Conservation (phyloP, 2,797 vertebrate species). For the Xyrichtys novacula region DNA sequence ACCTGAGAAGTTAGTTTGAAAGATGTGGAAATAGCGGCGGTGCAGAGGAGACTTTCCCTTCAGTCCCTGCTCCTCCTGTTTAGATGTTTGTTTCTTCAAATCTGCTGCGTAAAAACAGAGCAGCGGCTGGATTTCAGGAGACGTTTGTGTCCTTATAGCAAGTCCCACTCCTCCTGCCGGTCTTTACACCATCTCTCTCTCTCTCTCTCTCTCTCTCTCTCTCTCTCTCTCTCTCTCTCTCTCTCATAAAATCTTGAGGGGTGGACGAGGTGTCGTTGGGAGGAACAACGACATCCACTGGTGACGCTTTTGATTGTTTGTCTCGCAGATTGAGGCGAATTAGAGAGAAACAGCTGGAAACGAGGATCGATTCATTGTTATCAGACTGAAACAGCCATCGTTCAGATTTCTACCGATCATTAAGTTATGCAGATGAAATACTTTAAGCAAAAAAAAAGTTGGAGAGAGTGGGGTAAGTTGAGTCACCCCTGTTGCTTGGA, state of each 20-base stretch:
- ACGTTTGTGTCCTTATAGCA: constrained; percentile 68
- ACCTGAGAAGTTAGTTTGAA: constrained; percentile 47
- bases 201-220: constrained; percentile 23
- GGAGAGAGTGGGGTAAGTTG: no score
- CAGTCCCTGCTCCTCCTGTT: constrained; percentile 60
- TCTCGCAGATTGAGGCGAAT: neutral
- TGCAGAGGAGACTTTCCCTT: constrained; percentile 28
- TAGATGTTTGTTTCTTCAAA: constrained; percentile 71
- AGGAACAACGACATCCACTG: constrained; percentile 91
- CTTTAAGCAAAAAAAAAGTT: no score
- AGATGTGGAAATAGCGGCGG: constrained; percentile 35
- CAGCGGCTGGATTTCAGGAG: constrained; percentile 72
- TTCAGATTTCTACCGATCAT: no score
- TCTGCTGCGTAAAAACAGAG: constrained; percentile 69
- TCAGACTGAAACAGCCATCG: no score
- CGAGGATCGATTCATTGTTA: no score
- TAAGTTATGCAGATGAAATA: no score
- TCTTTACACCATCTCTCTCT: constrained; percentile 56
- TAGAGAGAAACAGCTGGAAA: neutral
- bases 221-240: constrained; percentile 1
- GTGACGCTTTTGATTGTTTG: constrained; percentile 76
- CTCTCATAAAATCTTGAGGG: constrained; percentile 68
- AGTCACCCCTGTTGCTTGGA: no score
- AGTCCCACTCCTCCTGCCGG: constrained; percentile 72
- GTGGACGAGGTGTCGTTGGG: constrained; percentile 84